A percentile compares a stretch with the other conserved stretches of the same genome.
These are phyloP conservation scores for Drosophila mimica DNA, from an alignment of 2,888 invertebrate genomes.

Conservation along the genomic window DNA sequence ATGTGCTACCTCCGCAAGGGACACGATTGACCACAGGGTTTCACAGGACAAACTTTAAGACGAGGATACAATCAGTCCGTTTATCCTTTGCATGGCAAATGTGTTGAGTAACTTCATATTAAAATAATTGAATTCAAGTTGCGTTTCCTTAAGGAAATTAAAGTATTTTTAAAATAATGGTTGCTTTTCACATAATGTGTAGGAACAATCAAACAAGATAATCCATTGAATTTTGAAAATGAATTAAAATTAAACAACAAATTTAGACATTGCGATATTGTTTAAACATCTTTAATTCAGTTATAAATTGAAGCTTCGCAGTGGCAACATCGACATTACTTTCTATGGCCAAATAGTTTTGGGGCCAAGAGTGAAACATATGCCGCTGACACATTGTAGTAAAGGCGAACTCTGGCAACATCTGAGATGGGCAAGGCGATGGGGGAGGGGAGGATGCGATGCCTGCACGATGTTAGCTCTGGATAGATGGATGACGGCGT, in stretches of 20 bases:
- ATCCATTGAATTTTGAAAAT: neutral
- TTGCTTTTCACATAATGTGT: neutral
- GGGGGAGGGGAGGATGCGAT: neutral
- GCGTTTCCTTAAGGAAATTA: conserved; percentile 10
- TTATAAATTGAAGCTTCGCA: conserved; percentile 21
- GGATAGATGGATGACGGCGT: conserved; percentile 68
- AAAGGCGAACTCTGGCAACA: conserved; percentile 32
- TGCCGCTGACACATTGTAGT: conserved; percentile 57
- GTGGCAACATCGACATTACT: conserved; percentile 23
- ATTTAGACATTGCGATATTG: neutral
- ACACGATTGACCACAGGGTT: conserved; percentile 39
- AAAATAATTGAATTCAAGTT: conserved; percentile 2
- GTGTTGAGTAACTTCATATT: conserved; percentile 7
- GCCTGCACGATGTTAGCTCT: conserved; percentile 42
- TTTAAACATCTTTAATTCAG: conserved; percentile 32
- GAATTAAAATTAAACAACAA: neutral
- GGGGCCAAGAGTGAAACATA: conserved; percentile 60
- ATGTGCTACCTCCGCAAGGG: conserved; percentile 1
- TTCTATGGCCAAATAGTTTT: conserved; percentile 49
- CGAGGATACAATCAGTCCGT: conserved; percentile 4
- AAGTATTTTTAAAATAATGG: neutral
- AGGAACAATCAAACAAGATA: neutral
- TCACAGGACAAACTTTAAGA: conserved; percentile 7
- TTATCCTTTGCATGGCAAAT: conserved; percentile 22
- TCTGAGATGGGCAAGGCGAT: conserved; percentile 14